Base-by-base conservation (phyloP, 2,888 invertebrate species). In the Amiota mariae region DNA sequence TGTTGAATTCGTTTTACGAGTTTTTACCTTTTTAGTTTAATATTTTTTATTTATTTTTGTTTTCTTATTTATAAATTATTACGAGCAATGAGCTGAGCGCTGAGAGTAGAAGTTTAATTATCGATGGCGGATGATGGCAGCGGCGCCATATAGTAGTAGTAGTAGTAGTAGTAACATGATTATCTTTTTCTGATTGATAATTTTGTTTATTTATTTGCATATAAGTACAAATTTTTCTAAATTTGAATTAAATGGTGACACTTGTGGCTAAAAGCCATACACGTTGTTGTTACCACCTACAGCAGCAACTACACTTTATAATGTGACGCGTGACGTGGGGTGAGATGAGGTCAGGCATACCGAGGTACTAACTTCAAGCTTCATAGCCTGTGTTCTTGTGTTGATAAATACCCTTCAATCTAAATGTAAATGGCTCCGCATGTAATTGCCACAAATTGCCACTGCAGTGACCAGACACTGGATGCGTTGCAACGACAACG, bases 401-500 rank as follows among this genome's bases (percentile, higher is more conserved):
- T 57, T 74, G 85, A 87, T 84, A 85, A 87, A 85, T 85, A 84
- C 85, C 82, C 82, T 85, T 86, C 85, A 85, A 85, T 85, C 86
- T 85, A 82, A 87, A 87, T 85, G 86, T 85, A 87, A 85, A 85
- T 85, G 86, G 87, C 85, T 86, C 84, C 82, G 85, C 87, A 85
- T 87, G 87, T 87, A 85, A 87, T 85, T 85, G 85, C 86, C 85
- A 87, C 85, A 85, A 85, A 85, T 87, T 87, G 85, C 85, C 84
- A 86, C 85, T 87, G 85, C 85, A 85, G 85, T 85, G 86, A 85
- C 85, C 84, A 84, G 84, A 68, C 54, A 18, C 67, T n/a, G 51
- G 36, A 15, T 49, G 66, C 66, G 66, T 66, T 66, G 46, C 20
- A 18, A 13, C 8, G 46, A 13, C 63, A 0, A 4, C 47, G 3